Conservation (phyloP, 2,797 vertebrate genomes). For the Threskiornis aethiopicus region DNA sequence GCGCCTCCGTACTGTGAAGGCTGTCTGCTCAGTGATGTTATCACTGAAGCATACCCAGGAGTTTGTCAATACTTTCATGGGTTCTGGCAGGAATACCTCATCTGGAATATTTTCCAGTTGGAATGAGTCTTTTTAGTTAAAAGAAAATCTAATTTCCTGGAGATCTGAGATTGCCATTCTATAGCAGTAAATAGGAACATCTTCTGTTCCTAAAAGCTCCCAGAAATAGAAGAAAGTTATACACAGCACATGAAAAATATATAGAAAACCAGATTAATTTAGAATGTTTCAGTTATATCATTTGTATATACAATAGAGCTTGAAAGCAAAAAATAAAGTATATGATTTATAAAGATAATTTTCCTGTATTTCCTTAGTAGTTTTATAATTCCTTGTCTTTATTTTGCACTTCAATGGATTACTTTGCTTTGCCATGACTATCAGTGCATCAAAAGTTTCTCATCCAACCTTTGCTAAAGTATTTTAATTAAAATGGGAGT, state of each 20-base stretch:
- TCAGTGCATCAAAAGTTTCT: constrained; percentile 20
- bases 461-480: constrained; percentile 36
- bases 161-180: background rate
- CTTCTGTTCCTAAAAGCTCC: background rate
- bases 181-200: background rate
- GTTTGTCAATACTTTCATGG: background rate
- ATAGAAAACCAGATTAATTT: background rate
- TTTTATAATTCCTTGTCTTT: constrained; percentile 3
- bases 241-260: background rate
- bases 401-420: constrained; percentile 9
- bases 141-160: constrained; percentile 1
- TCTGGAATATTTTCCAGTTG: background rate
- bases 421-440: background rate
- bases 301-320: background rate
- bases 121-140: background rate
- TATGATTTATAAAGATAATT: background rate
- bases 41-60: background rate
- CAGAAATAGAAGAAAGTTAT: background rate
- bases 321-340: background rate
- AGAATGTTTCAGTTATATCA: background rate
- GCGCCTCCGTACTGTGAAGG: background rate
- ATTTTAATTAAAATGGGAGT: constrained; percentile 72
- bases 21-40: background rate
- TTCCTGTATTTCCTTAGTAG: background rate
- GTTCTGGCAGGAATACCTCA: background rate